These are phyloP conservation scores for Scaptomyza caliginosa DNA, from an alignment of 2,888 invertebrate genomes.

Conservation along the genomic window DNA sequence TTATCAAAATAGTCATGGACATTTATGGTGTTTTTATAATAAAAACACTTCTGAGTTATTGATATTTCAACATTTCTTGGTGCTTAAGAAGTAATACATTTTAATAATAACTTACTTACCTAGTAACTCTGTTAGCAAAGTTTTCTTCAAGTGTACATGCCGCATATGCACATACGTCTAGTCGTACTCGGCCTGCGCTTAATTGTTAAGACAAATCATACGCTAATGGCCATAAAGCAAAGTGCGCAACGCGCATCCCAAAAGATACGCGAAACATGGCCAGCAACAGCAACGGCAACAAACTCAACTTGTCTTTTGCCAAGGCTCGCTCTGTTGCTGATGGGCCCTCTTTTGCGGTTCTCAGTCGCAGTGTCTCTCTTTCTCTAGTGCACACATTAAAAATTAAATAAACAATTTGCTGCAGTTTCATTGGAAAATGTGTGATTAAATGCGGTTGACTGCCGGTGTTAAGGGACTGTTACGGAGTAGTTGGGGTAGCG, in stretches of 20 bases:
- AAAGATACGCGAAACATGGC: slow-evolving; percentile 54
- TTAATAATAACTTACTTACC: too few species aligned
- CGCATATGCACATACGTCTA: slow-evolving; percentile 9
- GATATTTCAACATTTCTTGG: too few species aligned
- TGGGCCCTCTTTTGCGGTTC: neutral
- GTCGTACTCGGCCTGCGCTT: slow-evolving; percentile 48
- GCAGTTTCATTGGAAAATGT: slow-evolving; percentile 78
- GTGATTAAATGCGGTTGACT: slow-evolving; percentile 73
- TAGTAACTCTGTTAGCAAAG: neutral
- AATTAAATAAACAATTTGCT: slow-evolving; percentile 80
- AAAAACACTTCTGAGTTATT: too few species aligned
- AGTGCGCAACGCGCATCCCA: slow-evolving; percentile 51
- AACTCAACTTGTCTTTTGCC: slow-evolving; percentile 16
- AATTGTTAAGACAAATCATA: slow-evolving; percentile 81
- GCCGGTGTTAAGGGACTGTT: slow-evolving; percentile 4
- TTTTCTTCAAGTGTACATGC: neutral
- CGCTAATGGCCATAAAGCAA: slow-evolving; percentile 77
- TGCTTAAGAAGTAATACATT: too few species aligned
- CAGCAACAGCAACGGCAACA: neutral
- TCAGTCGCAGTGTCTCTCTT: slow-evolving; percentile 4
- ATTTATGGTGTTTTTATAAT: too few species aligned
- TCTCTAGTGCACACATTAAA: slow-evolving; percentile 65
- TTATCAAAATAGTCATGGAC: too few species aligned
- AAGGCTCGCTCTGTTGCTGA: neutral
- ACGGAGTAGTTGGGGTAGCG: neutral